Evolutionary conservation across 2,113 vertebrate genomes (phyloP).

Genomic region (Odobenus rosmarus): DNA sequence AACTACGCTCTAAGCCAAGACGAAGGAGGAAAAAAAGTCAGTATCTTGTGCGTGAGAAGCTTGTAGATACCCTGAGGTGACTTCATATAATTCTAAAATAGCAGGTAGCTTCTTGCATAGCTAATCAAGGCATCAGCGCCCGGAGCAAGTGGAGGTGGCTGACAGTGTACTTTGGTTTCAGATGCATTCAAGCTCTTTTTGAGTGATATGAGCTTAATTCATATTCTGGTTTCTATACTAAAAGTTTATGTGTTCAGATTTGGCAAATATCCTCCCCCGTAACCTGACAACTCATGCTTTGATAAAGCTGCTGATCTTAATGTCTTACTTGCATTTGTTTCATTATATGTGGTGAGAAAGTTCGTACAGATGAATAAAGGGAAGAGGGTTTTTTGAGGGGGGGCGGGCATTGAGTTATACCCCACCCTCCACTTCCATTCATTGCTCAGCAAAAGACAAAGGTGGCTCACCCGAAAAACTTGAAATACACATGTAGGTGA

Average conservation of each 20-base stretch:
- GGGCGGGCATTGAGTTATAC: neutral
- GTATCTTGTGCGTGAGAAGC: slow-evolving; percentile 91
- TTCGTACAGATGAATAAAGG: slow-evolving; percentile 21
- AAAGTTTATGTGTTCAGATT: slow-evolving; percentile 80
- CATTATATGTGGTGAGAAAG: slow-evolving; percentile 32
- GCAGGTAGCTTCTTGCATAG: slow-evolving; percentile 92
- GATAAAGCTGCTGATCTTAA: slow-evolving; percentile 61
- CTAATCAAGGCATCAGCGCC: slow-evolving; percentile 90
- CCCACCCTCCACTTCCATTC: neutral
- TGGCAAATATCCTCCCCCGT: slow-evolving; percentile 70
- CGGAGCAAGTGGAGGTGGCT: slow-evolving; percentile 88
- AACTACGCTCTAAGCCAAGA: slow-evolving; percentile 86
- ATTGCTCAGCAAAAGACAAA: slow-evolving; percentile 38
- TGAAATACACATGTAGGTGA: neutral
- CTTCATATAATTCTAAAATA: slow-evolving; percentile 89
- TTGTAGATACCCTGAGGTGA: slow-evolving; percentile 88
- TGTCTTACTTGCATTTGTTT: slow-evolving; percentile 66
- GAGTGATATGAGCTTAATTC: slow-evolving; percentile 87
- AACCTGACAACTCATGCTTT: slow-evolving; percentile 65
- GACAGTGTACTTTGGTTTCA: slow-evolving; percentile 88
- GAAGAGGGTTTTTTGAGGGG: neutral
- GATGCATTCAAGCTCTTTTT: slow-evolving; percentile 87
- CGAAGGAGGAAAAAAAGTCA: slow-evolving; percentile 77
- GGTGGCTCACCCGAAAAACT: slow-evolving; percentile 47
- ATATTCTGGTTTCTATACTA: slow-evolving; percentile 81